Percentiles rank a stretch among this genome's conserved stretches.
phyloP scores from a whole-genome alignment of 2,888 invertebrate genomes.

The Oscheius sp. region DNA sequence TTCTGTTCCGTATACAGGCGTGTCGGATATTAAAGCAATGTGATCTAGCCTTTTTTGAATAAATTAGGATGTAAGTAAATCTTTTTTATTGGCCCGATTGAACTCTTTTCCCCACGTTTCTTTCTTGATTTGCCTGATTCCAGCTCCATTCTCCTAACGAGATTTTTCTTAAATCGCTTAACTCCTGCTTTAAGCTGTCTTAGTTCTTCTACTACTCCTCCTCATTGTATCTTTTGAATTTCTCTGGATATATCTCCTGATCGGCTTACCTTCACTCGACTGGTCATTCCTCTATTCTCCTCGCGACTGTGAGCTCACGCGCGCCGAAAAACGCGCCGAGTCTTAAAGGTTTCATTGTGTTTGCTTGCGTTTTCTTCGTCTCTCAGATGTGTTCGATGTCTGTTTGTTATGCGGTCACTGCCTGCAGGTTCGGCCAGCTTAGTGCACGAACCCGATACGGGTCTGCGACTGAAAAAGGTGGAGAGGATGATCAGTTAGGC shows the following conservation, averaged over 20 bases:
- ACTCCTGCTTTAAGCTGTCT: background rate
- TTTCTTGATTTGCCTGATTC: too few relatives aligned
- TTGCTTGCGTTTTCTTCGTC: conserved; percentile 31
- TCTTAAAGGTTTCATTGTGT: conserved; percentile 31
- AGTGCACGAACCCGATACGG: conserved; percentile 21
- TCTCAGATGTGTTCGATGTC: conserved; percentile 29
- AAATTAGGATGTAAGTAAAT: too few relatives aligned
- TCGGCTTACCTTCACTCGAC: background rate
- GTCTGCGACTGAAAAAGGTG: too few relatives aligned
- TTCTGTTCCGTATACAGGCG: too few relatives aligned
- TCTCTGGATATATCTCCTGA: background rate
- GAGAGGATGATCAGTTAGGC: too few relatives aligned
- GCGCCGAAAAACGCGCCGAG: conserved; percentile 30
- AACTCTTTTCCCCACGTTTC: too few relatives aligned
- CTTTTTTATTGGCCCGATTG: too few relatives aligned
- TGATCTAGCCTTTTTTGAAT: too few relatives aligned
- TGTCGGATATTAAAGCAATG: too few relatives aligned
- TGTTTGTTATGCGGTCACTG: conserved; percentile 28
- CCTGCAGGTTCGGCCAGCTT: conserved; percentile 25
- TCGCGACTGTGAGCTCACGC: conserved; percentile 17
- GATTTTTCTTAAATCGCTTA: background rate
- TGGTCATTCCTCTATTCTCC: background rate
- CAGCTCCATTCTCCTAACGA: too few relatives aligned
- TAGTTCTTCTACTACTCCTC: background rate
- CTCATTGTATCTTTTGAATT: too few relatives aligned